Evolutionary conservation across 2,888 invertebrate genomes (phyloP).

Genomic region (Trichopria drosophilae): DNA sequence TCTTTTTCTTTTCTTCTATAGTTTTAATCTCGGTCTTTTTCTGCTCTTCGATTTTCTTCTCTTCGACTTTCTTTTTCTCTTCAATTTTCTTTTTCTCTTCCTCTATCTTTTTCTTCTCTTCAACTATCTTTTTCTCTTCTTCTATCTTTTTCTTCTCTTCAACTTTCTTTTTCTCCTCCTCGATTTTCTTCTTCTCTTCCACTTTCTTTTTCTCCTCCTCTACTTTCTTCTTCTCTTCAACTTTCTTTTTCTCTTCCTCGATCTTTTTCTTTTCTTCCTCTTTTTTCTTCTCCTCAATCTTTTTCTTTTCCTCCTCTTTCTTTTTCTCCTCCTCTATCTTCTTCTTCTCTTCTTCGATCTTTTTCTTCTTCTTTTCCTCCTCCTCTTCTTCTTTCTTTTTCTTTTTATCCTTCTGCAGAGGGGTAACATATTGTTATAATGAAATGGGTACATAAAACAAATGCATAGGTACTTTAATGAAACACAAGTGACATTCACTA

Average conservation of each 20-base stretch:
- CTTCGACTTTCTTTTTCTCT: conserved; percentile 15
- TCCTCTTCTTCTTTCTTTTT: conserved; percentile 52
- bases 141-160: conserved; percentile 53
- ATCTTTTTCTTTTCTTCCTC: conserved; percentile 57
- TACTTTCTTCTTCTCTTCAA: conserved; percentile 36
- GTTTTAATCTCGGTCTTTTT: conserved; percentile 53
- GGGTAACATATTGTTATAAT: too few relatives aligned
- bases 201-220: conserved; percentile 37
- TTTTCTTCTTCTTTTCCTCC: conserved; percentile 26
- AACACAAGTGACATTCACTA: too few relatives aligned
- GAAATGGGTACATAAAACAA: too few relatives aligned
- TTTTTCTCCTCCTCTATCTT: conserved; percentile 9
- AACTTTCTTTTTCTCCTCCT: conserved; percentile 43
- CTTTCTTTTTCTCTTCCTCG: conserved; percentile 34
- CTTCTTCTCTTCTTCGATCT: too few relatives aligned
- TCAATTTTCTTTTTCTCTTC: conserved; percentile 32
- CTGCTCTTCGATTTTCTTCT: conserved; percentile 36
- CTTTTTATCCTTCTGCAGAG: conserved; percentile 12
- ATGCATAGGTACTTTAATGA: too few relatives aligned
- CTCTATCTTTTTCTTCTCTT: conserved; percentile 46
- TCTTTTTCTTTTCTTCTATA: conserved; percentile 59
- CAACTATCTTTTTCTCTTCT: conserved; percentile 41
- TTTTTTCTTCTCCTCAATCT: conserved; percentile 42
- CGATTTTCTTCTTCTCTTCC: conserved; percentile 43
- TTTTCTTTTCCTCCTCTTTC: conserved; percentile 47